Percentiles rank a stretch among this genome's conserved stretches.
Evolutionary conservation across 2,888 invertebrate species (phyloP).

Genomic region (Cerastoderma edule): DNA sequence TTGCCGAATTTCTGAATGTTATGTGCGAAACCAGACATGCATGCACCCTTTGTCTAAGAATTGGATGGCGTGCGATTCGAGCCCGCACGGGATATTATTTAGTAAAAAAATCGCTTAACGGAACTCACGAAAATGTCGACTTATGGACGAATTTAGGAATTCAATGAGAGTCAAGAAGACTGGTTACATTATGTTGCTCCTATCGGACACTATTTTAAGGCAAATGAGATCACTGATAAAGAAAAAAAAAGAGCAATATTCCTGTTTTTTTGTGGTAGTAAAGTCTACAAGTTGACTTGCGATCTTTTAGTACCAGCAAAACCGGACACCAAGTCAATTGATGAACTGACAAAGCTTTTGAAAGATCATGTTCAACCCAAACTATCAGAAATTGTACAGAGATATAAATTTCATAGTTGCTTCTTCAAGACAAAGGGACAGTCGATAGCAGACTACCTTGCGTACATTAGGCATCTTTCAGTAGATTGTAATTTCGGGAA

Average conservation of each 20-base stretch:
- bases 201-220: conserved; percentile 35
- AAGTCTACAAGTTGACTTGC: conserved; percentile 33
- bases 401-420: conserved; percentile 44
- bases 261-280: conserved; percentile 33
- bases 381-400: conserved; percentile 44
- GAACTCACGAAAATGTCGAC: background rate
- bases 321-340: conserved; percentile 24
- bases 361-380: conserved; percentile 43
- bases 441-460: conserved; percentile 29
- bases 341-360: conserved; percentile 26
- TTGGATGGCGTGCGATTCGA: too few relatives aligned
- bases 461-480: conserved; percentile 36
- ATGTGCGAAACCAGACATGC: too few relatives aligned
- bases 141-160: conserved; percentile 26
- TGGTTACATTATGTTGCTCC: conserved; percentile 36
- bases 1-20: too few relatives aligned
- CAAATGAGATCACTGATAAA: conserved; percentile 31
- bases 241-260: conserved; percentile 28
- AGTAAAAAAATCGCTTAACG: too few relatives aligned
- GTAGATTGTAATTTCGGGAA: conserved; percentile 48
- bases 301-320: conserved; percentile 27
- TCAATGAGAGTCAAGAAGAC: conserved; percentile 11
- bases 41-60: too few relatives aligned
- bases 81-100: too few relatives aligned
- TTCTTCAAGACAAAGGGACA: background rate